phyloP scores from a whole-genome alignment of 2,113 vertebrate species.

The Sakesphorus luctuosus region DNA sequence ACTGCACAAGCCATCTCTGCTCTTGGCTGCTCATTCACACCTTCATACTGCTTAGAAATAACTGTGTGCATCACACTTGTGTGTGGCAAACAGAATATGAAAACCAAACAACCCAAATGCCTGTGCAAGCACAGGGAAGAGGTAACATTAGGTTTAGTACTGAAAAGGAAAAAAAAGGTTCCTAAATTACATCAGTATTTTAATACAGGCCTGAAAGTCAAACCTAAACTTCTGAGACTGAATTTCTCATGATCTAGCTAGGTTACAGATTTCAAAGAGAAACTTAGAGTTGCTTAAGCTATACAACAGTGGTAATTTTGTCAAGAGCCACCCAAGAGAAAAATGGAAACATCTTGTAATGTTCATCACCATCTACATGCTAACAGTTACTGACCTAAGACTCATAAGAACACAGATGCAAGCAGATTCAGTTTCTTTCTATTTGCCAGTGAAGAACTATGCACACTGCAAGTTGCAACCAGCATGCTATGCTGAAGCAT shows the following conservation, averaged over 20 bases:
- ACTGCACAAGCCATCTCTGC: neutral
- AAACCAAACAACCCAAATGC: neutral
- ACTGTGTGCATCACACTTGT: rapidly evolving
- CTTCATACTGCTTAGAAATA: neutral
- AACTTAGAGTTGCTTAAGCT: neutral
- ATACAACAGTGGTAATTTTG: neutral
- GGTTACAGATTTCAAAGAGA: neutral
- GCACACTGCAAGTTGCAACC: neutral
- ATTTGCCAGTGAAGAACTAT: neutral
- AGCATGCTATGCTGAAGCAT: neutral
- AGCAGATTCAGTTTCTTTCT: neutral
- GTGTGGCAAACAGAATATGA: neutral
- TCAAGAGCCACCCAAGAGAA: neutral
- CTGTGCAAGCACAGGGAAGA: neutral
- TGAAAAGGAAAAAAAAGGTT: neutral
- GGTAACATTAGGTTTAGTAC: neutral
- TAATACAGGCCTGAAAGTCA: neutral
- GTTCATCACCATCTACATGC: neutral
- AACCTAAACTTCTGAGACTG: neutral
- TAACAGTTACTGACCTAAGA: neutral
- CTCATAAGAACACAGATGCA: neutral
- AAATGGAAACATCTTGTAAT: neutral
- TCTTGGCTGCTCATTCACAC: neutral
- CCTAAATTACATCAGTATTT: neutral
- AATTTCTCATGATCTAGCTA: neutral